Base-by-base conservation (phyloP, 1,140 invertebrate genomes). In the Trachymyrmex septentrionalis region DNA sequence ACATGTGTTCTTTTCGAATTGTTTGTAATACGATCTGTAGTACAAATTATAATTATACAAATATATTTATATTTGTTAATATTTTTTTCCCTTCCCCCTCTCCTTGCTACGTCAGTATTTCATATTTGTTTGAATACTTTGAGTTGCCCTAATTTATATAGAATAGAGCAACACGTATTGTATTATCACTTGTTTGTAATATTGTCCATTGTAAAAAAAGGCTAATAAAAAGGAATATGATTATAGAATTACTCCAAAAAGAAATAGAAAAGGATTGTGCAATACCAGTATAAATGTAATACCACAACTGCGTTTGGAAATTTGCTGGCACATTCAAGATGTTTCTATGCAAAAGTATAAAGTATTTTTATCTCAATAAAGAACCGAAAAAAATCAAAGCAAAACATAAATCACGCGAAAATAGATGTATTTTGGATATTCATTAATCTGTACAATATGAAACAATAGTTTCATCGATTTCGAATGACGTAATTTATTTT, bases 261-360 rank as follows among this genome's bases (percentile, higher is more conserved):
- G n/a, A 72, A 80, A 50, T 82, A 55, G 14, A 59, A 82, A 71
- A 86, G 72, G n/a, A 73, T 90, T 78, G 73, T 86, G 66, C 67
- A 88, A 88, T 38, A 53, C 9, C 27, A 21, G 50, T 88, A 34
- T 34, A 66, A 5, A 38, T 69, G 12, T 21, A 69, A 50, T 50
- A 69, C 66, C 21, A 84, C 57, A 69, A 48, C 50, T 66, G 48
- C 66, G 19, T 89, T 75, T 82, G 86, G 61, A 86, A 88, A 86
- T 57, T 76, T 86, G 50, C 63, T 59, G 38, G 27, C 61, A 89
- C 63, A 57, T 57, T 61, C 71, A 59, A 55, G 61, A 86, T 72
- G 64, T 86, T 71, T 66, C 30, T 67, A 75, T 82, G 63, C 63
- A 88, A 88, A 84, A 88, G 69, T 87, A 90, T 87, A 73, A 59